Conservation (phyloP, 2,888 invertebrate species). For the Endomychus coccineus region DNA sequence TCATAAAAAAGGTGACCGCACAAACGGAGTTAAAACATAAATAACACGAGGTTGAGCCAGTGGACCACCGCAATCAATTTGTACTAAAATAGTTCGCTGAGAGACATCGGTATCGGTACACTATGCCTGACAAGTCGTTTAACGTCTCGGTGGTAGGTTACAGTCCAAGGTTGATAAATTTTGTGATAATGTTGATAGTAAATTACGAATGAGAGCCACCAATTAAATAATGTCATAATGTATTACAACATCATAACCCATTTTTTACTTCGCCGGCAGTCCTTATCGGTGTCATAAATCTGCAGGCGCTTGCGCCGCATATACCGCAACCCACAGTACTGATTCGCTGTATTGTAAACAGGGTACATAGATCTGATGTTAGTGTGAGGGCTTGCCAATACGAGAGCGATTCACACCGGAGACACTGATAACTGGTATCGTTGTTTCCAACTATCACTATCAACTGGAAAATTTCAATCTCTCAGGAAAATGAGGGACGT, state of each 20-base stretch:
- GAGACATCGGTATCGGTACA: constrained; percentile 41
- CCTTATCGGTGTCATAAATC: constrained; percentile 15
- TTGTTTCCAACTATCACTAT: too few relatives aligned
- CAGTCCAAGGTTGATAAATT: constrained; percentile 44
- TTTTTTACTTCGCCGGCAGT: constrained; percentile 20
- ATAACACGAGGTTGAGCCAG: constrained; percentile 27
- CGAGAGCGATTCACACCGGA: too few relatives aligned
- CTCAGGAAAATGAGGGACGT: too few relatives aligned
- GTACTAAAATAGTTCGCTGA: constrained; percentile 42
- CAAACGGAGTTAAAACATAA: constrained; percentile 29
- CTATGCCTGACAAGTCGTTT: constrained; percentile 36
- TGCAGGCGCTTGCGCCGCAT: constrained; percentile 9
- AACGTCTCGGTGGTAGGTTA: constrained; percentile 34
- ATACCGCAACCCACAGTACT: constrained; percentile 12
- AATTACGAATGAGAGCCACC: constrained; percentile 34
- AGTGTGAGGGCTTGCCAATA: too few relatives aligned
- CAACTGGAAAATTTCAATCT: too few relatives aligned
- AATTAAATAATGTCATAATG: constrained; percentile 31
- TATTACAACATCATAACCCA: constrained; percentile 37
- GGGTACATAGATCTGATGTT: too few relatives aligned
- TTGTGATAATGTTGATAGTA: constrained; percentile 31
- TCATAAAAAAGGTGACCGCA: constrained; percentile 30
- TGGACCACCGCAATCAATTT: constrained; percentile 38
- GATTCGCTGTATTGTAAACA: too few relatives aligned
- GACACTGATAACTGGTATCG: too few relatives aligned